Conservation (phyloP, 2,888 invertebrate species). For the Lingula anatina region DNA sequence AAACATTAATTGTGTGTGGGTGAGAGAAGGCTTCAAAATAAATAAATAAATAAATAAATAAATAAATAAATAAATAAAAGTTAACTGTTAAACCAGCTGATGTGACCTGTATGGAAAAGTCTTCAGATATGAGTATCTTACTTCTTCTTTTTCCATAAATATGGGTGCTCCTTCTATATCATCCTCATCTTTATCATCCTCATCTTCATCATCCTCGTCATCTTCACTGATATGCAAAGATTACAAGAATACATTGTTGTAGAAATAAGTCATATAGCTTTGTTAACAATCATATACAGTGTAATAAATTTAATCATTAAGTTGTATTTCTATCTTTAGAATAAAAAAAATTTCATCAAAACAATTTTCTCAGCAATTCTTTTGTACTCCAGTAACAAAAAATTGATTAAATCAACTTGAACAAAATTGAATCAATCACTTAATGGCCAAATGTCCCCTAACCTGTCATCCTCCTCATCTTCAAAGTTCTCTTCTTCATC, state of each 20-base stretch:
- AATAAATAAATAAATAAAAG: no score
- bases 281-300: no score
- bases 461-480: constrained; percentile 50
- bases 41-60: neutral
- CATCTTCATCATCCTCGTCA: constrained; percentile 21
- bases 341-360: no score
- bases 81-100: no score
- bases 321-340: no score
- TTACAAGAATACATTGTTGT: constrained; percentile 1
- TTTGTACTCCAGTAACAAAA: no score
- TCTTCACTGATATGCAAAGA: constrained; percentile 9
- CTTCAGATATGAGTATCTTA: constrained; percentile 19
- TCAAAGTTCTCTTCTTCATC: constrained; percentile 55
- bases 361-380: no score
- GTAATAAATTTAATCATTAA: no score
- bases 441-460: neutral
- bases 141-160: constrained; percentile 29
- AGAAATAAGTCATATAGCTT: no score
- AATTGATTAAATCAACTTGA: neutral
- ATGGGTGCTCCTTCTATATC: constrained; percentile 19
- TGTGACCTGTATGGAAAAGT: no score
- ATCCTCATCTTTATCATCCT: constrained; percentile 33
- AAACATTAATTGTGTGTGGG: no score
- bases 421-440: neutral
- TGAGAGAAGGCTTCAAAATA: neutral